These are phyloP conservation scores for Abramis brama DNA, from an alignment of 2,113 vertebrate genomes.

Conservation along the genomic window DNA sequence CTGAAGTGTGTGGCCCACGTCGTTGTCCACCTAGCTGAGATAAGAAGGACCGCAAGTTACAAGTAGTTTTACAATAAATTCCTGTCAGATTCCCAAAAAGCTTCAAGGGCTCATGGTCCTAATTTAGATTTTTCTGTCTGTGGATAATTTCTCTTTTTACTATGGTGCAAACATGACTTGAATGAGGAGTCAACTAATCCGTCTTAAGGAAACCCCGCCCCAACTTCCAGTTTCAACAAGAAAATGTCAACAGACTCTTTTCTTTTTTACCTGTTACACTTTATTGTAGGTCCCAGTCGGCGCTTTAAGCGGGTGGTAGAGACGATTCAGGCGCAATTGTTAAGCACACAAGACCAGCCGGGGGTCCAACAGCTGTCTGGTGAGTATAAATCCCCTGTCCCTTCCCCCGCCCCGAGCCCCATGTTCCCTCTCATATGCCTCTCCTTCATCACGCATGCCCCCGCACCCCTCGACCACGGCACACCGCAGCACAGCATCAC, in stretches of 20 bases:
- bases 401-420: slow-evolving; percentile 35
- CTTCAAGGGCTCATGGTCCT: background rate
- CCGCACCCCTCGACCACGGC: slow-evolving; percentile 57
- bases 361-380: slow-evolving; percentile 96
- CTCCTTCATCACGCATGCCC: slow-evolving; percentile 53
- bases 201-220: background rate
- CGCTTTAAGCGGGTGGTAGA: slow-evolving; percentile 99
- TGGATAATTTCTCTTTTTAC: background rate
- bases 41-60: background rate
- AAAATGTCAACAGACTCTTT: background rate
- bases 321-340: slow-evolving; percentile 97
- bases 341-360: slow-evolving; percentile 97
- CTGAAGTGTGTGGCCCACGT: background rate
- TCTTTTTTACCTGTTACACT: background rate
- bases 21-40: background rate
- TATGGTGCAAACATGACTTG: background rate
- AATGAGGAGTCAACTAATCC: background rate
- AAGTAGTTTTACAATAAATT: background rate
- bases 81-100: background rate
- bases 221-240: background rate
- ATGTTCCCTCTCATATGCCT: slow-evolving; percentile 50
- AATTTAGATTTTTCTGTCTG: background rate
- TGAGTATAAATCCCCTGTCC: slow-evolving; percentile 74
- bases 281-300: slow-evolving; percentile 88
- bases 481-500: slow-evolving; percentile 50